phyloP scores from a whole-genome alignment of 1,140 invertebrate genomes.

The Apis cerana region DNA sequence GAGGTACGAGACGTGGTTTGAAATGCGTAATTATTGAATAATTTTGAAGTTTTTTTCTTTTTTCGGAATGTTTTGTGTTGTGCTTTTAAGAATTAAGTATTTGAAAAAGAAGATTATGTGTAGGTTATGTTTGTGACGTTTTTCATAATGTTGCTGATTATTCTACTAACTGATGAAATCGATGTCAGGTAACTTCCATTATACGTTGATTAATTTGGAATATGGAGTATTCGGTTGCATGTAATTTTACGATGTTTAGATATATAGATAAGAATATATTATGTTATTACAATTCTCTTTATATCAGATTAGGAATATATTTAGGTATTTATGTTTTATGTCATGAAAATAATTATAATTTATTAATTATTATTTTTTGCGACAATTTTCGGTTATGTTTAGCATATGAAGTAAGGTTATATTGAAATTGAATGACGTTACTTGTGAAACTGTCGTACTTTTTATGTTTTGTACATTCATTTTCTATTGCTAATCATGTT shows the following conservation, averaged over 20 bases:
- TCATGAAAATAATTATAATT: neutral
- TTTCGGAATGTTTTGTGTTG: neutral
- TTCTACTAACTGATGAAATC: neutral
- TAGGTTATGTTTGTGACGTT: neutral
- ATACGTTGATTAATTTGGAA: too few relatives aligned
- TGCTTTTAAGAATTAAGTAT: too few relatives aligned
- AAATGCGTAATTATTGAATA: neutral
- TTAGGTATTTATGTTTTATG: neutral
- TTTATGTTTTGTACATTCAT: neutral
- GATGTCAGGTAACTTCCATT: neutral
- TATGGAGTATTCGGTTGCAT: neutral
- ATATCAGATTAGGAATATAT: neutral
- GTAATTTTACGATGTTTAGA: neutral
- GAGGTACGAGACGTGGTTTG: neutral
- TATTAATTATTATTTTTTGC: neutral
- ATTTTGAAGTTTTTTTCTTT: neutral
- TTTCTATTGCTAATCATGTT: neutral
- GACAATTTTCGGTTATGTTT: neutral
- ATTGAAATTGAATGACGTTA: neutral
- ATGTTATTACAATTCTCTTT: neutral
- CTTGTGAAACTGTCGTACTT: neutral
- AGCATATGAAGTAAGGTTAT: neutral
- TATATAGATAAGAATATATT: neutral
- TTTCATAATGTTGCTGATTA: neutral
- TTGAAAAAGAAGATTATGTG: too few relatives aligned